phyloP scores from a whole-genome alignment of 2,888 invertebrate species.

The Nematopogon swammerdamellus region DNA sequence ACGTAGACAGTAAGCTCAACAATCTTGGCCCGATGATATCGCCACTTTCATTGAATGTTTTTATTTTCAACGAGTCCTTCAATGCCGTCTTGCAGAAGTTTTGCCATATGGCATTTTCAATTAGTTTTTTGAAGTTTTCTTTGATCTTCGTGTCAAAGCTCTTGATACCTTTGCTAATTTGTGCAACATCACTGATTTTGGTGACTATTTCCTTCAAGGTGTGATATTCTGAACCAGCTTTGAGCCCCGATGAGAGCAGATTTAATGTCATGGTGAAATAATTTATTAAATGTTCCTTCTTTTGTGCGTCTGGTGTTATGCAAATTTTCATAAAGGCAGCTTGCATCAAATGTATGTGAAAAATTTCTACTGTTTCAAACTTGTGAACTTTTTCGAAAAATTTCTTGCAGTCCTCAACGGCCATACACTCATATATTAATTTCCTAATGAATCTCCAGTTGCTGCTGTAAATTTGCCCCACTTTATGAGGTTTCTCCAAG shows the following conservation, averaged over 20 bases:
- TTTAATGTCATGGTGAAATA: constrained; percentile 55
- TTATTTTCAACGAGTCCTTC: constrained; percentile 61
- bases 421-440: constrained; percentile 60
- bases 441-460: constrained; percentile 56
- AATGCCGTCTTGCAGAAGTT: constrained; percentile 62
- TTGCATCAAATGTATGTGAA: constrained; percentile 54
- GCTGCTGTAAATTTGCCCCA: constrained; percentile 60
- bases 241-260: constrained; percentile 41
- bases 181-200: constrained; percentile 28
- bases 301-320: constrained; percentile 23
- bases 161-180: constrained; percentile 27
- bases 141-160: constrained; percentile 19
- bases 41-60: constrained; percentile 25
- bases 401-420: constrained; percentile 50
- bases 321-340: constrained; percentile 52
- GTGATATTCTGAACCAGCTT: constrained; percentile 29
- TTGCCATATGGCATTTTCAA: constrained; percentile 51
- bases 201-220: constrained; percentile 22
- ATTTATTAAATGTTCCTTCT: constrained; percentile 41
- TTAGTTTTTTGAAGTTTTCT: constrained; percentile 34
- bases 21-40: constrained; percentile 39
- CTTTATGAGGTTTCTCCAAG: constrained; percentile 68
- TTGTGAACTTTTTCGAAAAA: constrained; percentile 60
- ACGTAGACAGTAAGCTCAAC: constrained; percentile 50
- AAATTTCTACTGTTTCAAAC: constrained; percentile 58